Conservation (phyloP, 2,888 invertebrate genomes). For the Zaprionus lineosus region DNA sequence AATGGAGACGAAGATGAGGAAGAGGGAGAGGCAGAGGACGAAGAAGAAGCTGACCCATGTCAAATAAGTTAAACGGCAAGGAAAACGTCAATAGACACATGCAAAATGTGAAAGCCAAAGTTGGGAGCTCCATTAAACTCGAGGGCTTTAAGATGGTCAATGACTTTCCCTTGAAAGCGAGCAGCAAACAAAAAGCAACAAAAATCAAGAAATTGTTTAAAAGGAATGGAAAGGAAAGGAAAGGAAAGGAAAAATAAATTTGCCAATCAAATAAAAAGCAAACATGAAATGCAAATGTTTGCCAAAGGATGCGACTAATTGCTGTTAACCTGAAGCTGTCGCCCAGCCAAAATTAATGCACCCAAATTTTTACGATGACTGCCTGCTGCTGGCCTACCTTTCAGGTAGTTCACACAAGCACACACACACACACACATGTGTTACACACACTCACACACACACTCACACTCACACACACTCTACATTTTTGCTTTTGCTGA, state of each 20-base stretch:
- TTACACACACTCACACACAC: not conserved
- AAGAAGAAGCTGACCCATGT: conserved; percentile 62
- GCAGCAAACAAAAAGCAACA: not conserved
- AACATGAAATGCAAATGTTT: conserved; percentile 50
- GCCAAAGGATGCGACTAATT: conserved; percentile 69
- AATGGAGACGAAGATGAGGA: not conserved
- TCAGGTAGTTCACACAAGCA: conserved; percentile 23
- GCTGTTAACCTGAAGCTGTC: conserved; percentile 64
- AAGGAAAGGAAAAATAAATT: conserved; percentile 30
- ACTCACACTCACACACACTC: not conserved
- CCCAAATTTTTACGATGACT: not conserved
- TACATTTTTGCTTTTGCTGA: not conserved
- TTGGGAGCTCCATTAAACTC: not conserved
- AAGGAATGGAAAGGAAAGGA: too few species aligned
- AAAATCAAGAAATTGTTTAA: conserved; percentile 34
- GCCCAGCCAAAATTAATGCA: conserved; percentile 36
- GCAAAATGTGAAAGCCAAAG: conserved; percentile 29
- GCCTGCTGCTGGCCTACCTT: not conserved
- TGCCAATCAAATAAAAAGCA: conserved; percentile 35
- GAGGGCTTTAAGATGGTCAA: too few species aligned
- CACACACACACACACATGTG: not conserved
- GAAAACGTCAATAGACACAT: conserved; percentile 50
- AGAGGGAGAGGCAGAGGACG: not conserved
- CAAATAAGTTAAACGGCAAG: conserved; percentile 61
- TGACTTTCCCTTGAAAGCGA: conserved; percentile 52